Conservation (phyloP, 1,140 invertebrate genomes). For the Hyles vespertilio region DNA sequence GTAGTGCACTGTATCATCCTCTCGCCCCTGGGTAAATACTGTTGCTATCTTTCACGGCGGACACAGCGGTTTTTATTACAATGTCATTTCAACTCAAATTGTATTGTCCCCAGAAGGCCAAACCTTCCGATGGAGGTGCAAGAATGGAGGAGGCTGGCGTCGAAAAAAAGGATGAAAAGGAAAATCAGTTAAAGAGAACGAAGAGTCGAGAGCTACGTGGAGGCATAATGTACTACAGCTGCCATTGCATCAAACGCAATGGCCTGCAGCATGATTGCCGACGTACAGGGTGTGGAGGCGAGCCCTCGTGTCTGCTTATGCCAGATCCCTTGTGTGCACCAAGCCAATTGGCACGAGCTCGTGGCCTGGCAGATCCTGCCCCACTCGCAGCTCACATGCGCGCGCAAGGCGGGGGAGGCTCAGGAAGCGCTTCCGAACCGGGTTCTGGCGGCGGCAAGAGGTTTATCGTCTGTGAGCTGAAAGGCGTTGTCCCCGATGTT, state of each 20-base stretch:
- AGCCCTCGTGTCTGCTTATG: slow-evolving; percentile 80
- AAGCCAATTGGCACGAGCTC: slow-evolving; percentile 66
- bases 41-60: slow-evolving; percentile 42
- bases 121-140: slow-evolving; percentile 28
- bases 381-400: slow-evolving; percentile 43
- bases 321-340: slow-evolving; percentile 82
- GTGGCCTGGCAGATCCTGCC: slow-evolving; percentile 56
- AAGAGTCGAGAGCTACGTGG: slow-evolving; percentile 82
- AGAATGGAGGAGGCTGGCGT: slow-evolving; percentile 43
- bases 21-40: slow-evolving; percentile 40
- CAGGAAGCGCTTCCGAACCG: slow-evolving; percentile 19
- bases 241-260: slow-evolving; percentile 85
- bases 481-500: slow-evolving; percentile 44
- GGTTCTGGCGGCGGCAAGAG: slow-evolving; percentile 40
- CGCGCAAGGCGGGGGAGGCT: slow-evolving; percentile 30
- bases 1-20: slow-evolving; percentile 37
- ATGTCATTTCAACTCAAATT: slow-evolving; percentile 3
- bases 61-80: slow-evolving; percentile 15
- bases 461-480: slow-evolving; percentile 65
- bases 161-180: slow-evolving; percentile 61
- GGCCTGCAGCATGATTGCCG: slow-evolving; percentile 85
- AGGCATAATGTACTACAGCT: slow-evolving; percentile 81
- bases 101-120: slow-evolving; percentile 44
- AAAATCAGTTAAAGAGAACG: slow-evolving; percentile 61
- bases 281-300: slow-evolving; percentile 80